Evolutionary conservation across 2,113 vertebrate genomes (phyloP), one percentile per base, ranked within the genome.

Genomic region (Pelobates fuscus): DNA sequence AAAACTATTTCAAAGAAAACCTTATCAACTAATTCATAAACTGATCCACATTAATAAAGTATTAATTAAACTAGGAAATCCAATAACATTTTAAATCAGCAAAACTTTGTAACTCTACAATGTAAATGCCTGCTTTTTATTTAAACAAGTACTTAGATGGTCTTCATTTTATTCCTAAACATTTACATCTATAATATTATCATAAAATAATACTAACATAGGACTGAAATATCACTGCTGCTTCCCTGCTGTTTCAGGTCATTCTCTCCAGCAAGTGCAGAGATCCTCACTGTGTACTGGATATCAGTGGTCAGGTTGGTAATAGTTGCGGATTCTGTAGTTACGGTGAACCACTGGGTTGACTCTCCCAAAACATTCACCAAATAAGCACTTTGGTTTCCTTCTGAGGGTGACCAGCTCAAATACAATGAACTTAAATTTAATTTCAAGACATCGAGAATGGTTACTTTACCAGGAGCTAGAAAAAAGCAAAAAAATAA

Each of bases 171-270:
- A n/a, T n/a, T n/a, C n/a, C n/a, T n/a, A n/a, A n/a, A n/a, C n/a
- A n/a, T n/a, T n/a, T n/a, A n/a, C n/a, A n/a, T n/a, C n/a, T n/a
- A n/a, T n/a, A n/a, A n/a, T n/a, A n/a, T n/a, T n/a, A n/a, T n/a
- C n/a, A n/a, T n/a, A n/a, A n/a, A n/a, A n/a, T n/a, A 17, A 58
- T n/a, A 62, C 24, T 71, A n/a, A 71, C 70, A 43, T 62, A 60
- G 7, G 23, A 71, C 20, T 21, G 26, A 62, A 23, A 71, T 32
- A 5, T 63, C 59, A 10, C 0, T 24, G n/a, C 41, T 63, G 25
- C n/a, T 29, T 1, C 59, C 58, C 24, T 18, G 70, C 32, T 10
- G 5, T 37, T 10, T 5, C 20, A 46, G 57, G 21, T 41, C 41
- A 43, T 71, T 21, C 14, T 25, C 32, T 37, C 32, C 70, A 32